phyloP scores from a whole-genome alignment of 2,888 invertebrate species.

The Sinohyriopsis cumingii region DNA sequence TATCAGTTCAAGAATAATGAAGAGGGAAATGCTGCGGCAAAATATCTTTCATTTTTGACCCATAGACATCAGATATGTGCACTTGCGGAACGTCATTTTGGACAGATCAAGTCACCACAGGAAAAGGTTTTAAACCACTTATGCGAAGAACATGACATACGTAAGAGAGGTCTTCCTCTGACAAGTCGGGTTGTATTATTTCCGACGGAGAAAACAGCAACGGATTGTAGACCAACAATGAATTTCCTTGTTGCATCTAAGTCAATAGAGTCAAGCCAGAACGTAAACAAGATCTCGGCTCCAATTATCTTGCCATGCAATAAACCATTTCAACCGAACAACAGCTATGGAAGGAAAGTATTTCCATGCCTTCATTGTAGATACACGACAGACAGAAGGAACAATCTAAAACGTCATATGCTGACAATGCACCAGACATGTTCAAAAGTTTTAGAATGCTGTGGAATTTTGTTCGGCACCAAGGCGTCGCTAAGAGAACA shows the following conservation, averaged over 20 bases:
- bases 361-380: conserved; percentile 62
- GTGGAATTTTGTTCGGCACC: conserved; percentile 66
- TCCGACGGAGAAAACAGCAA: no score
- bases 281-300: conserved; percentile 16
- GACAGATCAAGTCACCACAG: conserved; percentile 18
- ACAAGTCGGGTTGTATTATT: conserved; percentile 18
- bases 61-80: conserved; percentile 24
- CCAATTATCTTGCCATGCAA: conserved; percentile 34
- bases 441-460: conserved; percentile 65
- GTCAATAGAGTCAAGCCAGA: no score
- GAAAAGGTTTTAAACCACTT: conserved; percentile 22
- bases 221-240: no score
- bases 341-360: conserved; percentile 33
- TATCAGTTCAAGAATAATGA: conserved; percentile 9
- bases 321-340: conserved; percentile 20
- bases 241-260: no score
- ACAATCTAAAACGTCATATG: conserved; percentile 71
- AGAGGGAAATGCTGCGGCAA: conserved; percentile 21
- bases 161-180: conserved; percentile 22
- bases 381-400: conserved; percentile 68
- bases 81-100: conserved; percentile 25
- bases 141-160: conserved; percentile 28
- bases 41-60: conserved; percentile 31
- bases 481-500: conserved; percentile 71
- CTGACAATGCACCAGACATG: conserved; percentile 71